Percentiles rank a stretch among this genome's conserved stretches.
These are phyloP conservation scores for Acipenser ruthenus DNA, from an alignment of 2,797 vertebrate genomes.

Conservation along the genomic window DNA sequence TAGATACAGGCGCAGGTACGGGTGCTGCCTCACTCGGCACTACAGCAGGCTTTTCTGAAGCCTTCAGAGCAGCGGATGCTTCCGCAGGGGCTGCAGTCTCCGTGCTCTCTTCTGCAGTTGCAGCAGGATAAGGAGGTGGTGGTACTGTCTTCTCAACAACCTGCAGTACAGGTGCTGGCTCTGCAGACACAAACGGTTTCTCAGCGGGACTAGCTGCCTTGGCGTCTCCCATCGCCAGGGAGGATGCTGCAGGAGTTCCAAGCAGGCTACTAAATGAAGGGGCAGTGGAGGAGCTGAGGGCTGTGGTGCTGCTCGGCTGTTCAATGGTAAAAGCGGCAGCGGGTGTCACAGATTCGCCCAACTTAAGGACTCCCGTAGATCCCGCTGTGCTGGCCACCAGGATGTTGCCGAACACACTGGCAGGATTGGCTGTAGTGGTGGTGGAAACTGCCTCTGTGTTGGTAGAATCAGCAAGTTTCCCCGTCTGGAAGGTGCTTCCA, in stretches of 20 bases:
- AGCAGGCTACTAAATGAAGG: constrained; percentile 68
- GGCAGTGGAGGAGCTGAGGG: constrained; percentile 28
- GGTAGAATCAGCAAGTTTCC: constrained; percentile 50
- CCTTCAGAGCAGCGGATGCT: constrained; percentile 6
- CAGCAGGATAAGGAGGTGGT: not conserved
- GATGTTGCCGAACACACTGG: constrained; percentile 34
- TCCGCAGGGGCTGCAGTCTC: not conserved
- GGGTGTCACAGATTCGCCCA: constrained; percentile 43
- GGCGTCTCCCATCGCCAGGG: constrained; percentile 30
- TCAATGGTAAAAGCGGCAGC: constrained; percentile 52
- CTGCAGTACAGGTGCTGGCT: constrained; percentile 2
- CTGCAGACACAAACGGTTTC: constrained; percentile 37
- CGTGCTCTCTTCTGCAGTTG: not conserved
- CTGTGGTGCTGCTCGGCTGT: constrained; percentile 22
- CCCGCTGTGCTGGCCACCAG: constrained; percentile 25
- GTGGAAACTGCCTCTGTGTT: not conserved
- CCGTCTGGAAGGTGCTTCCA: constrained; percentile 21
- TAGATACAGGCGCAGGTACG: not conserved
- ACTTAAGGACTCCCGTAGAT: constrained; percentile 48
- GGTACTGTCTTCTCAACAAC: constrained; percentile 21
- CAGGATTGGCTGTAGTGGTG: accelerated
- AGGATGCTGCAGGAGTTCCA: constrained; percentile 31
- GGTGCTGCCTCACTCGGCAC: constrained; percentile 23
- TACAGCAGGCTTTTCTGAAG: constrained; percentile 18
- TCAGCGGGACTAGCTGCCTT: constrained; percentile 29